phyloP scores from a whole-genome alignment of 1,140 invertebrate genomes.

The Lutraria rhynchaena region DNA sequence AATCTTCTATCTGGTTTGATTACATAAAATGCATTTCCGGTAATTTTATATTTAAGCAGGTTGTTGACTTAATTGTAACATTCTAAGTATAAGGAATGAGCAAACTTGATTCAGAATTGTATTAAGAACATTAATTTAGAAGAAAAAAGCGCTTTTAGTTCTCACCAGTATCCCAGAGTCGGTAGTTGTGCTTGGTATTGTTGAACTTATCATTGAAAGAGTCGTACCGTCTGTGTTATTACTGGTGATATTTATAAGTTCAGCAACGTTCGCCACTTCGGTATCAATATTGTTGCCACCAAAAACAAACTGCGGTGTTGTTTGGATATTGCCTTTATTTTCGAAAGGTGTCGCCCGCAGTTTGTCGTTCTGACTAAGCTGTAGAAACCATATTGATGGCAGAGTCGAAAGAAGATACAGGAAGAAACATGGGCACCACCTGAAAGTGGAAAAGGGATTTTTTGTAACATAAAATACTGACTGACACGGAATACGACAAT shows the following conservation, averaged over 20 bases:
- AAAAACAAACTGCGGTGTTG: not conserved
- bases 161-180: not conserved
- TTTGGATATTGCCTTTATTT: not conserved
- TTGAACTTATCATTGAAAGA: not conserved
- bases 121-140: too few relatives aligned
- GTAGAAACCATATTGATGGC: constrained; percentile 71
- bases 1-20: too few relatives aligned
- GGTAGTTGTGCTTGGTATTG: not conserved
- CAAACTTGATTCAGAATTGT: too few relatives aligned
- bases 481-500: too few relatives aligned
- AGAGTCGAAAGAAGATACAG: constrained; percentile 66
- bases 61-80: too few relatives aligned
- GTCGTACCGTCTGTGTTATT: too few relatives aligned
- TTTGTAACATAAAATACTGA: too few relatives aligned
- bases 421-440: constrained; percentile 74
- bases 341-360: not conserved
- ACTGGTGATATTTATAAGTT: not conserved
- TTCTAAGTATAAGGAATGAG: too few relatives aligned
- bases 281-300: not conserved
- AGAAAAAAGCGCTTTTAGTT: not conserved
- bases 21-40: too few relatives aligned
- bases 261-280: not conserved
- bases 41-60: too few relatives aligned
- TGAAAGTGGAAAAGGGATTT: constrained; percentile 39
- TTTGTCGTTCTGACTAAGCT: constrained; percentile 50